Evolutionary conservation across 2,113 vertebrate genomes (phyloP), one percentile per base, ranked within the genome.

Genomic region (Gadus macrocephalus): DNA sequence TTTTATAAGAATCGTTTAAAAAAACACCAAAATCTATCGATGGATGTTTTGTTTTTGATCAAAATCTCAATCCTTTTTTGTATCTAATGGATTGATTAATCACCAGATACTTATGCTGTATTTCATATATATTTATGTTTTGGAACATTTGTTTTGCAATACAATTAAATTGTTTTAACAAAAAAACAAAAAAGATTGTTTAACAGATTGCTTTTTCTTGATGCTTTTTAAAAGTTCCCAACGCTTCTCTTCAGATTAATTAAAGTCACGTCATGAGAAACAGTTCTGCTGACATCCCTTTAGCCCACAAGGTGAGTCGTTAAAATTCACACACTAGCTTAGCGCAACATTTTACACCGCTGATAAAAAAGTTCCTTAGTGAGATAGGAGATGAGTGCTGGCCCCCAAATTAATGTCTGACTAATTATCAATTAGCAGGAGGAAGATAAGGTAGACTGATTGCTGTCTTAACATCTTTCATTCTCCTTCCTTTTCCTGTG

Each of bases 391-490:
- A 85, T 89, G 80, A 78, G 84, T 79, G 82, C 73, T 76, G 77
- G 78, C 76, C 31, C 82, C 68, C 66, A 77, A 87, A 90, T 89
- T 85, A 89, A 87, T 82, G 81, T 71, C 74, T 68, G 74, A 84
- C 75, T 91, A 89, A 91, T 92, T 90, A 91, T 90, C 85, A 90
- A 87, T 92, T 91, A 85, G 77, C 79, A 85, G 70, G 66, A 27
- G 28, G n/a, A 27, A 86, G 87, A 92, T 90, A 81, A 81, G 79
- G 58, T 60, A 31, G 38, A 53, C 69, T 79, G 88, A 88, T 89
- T 81, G 76, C 65, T 0, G 61, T 22, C 15, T 56, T 78, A 73
- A 78, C 81, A 6, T 58, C n/a, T 58, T 58, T 58, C 14, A 14
- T 17, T 49, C 42, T 49, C 12, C 42, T 49, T 58, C 55, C 89